Base-by-base conservation (phyloP, 2,888 invertebrate species). In the Leptopilina drosophilae region DNA sequence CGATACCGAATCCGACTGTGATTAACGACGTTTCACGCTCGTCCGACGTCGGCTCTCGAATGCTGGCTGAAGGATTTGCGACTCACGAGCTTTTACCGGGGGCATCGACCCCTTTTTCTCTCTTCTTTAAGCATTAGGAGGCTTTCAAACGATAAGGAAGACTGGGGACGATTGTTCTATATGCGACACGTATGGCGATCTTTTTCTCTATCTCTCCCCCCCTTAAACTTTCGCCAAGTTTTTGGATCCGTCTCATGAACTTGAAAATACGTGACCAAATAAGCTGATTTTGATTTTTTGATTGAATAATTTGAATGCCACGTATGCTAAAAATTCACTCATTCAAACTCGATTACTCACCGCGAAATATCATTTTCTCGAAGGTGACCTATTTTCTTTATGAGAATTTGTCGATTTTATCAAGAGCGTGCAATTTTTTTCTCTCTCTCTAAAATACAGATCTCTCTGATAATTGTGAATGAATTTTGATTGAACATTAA, bases 21-120 rank as follows among this genome's bases (percentile, higher is more conserved):
- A 91, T 91, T 90, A 91, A 91, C 89, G 89, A 90, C 87, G 87
- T 88, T 88, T 88, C 90, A 87, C 87, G 88, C 88, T 87, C 88
- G 85, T 87, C 86, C 86, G 86, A 87, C 87, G 87, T 88, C 87
- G 85, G 83, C 80, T 86, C 85, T 83, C 85, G 84, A 82, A 85
- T 85, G 83, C 81, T 49, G 12, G 82, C 84, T 82, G 85, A 85
- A 86, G 87, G 88, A 89, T 89, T 89, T 87, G 88, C 86, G 86
- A 88, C 86, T 85, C 85, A 84, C 86, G 85, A 86, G 88, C 87
- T 88, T 89, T 88, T 88, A 85, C 86, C 82, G 84, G 86, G 83
- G 84, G 88, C 89, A 87, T 85, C 83, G 88, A 87, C 87, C 89
- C 84, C 80, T 79, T 76, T 77, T 65, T 78, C 76, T 84, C 80